Conservation (phyloP, 2,888 invertebrate genomes). For the Opisthograptis luteolata region DNA sequence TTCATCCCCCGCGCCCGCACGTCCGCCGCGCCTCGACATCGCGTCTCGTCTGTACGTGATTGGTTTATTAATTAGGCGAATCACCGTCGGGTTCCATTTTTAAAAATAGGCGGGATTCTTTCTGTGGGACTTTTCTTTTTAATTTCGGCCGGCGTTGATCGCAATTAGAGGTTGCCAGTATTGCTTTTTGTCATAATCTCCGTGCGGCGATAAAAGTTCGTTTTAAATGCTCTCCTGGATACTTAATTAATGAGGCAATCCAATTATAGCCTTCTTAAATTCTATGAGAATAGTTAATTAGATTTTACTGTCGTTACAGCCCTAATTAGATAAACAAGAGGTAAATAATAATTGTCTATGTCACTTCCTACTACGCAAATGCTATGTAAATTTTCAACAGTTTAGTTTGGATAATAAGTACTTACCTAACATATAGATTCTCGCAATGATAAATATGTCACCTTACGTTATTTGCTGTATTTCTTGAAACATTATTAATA, state of each 20-base stretch:
- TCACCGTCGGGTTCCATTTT: conserved; percentile 80
- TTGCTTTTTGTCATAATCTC: conserved; percentile 74
- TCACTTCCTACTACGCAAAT: conserved; percentile 7
- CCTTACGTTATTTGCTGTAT: not conserved
- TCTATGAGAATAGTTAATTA: conserved; percentile 42
- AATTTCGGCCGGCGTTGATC: conserved; percentile 80
- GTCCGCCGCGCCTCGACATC: conserved; percentile 82
- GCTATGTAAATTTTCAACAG: conserved; percentile 5
- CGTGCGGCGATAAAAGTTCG: conserved; percentile 60
- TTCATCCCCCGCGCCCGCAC: conserved; percentile 83
- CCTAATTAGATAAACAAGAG: conserved; percentile 14
- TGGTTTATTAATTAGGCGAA: conserved; percentile 85
- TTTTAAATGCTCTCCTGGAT: conserved; percentile 57
- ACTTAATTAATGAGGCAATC: conserved; percentile 62
- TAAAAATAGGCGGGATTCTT: conserved; percentile 85
- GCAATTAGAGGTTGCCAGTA: conserved; percentile 78
- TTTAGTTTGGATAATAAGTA: not conserved
- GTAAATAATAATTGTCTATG: conserved; percentile 11
- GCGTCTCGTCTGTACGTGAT: conserved; percentile 84
- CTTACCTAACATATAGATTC: too few species aligned
- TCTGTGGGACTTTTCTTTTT: conserved; percentile 80
- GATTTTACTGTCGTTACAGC: conserved; percentile 37
- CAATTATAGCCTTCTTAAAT: conserved; percentile 43
- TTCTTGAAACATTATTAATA: too few species aligned
- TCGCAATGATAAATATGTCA: not conserved